Evolutionary conservation across 2,888 invertebrate species (phyloP).

Genomic region (Cyclophora punctaria): DNA sequence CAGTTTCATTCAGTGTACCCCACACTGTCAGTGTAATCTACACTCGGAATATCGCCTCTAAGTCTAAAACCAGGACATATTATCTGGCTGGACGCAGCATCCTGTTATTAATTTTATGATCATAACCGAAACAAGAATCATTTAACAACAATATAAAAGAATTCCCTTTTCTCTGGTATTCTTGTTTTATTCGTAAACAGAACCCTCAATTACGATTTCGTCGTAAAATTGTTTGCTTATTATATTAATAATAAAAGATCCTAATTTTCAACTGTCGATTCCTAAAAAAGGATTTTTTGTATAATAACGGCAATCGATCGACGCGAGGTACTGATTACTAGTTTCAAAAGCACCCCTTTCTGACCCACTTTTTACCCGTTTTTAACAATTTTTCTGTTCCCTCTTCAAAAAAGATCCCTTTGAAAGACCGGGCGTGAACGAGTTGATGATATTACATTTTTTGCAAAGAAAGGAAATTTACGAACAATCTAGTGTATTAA

Average conservation of each 20-base stretch:
- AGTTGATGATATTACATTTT: constrained; percentile 76
- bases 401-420: constrained; percentile 66
- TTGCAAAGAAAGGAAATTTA: constrained; percentile 64
- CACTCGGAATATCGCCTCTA: too few relatives aligned
- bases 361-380: constrained; percentile 74
- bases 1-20: too few relatives aligned
- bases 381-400: constrained; percentile 67
- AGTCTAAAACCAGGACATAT: too few relatives aligned
- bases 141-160: too few relatives aligned
- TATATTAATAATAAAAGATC: constrained; percentile 50
- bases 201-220: constrained; percentile 33
- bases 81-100: too few relatives aligned
- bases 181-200: constrained; percentile 7
- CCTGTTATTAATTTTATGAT: too few relatives aligned
- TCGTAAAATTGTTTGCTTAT: constrained; percentile 36
- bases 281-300: constrained; percentile 50
- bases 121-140: too few relatives aligned
- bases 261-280: constrained; percentile 59
- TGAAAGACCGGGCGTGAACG: constrained; percentile 74
- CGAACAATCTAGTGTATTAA: constrained; percentile 73
- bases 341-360: constrained; percentile 73
- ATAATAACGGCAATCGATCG: constrained; percentile 73
- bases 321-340: constrained; percentile 70
- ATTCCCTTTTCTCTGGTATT: too few relatives aligned
- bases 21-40: too few relatives aligned